Evolutionary conservation across 2,113 vertebrate species (phyloP).

Genomic region (Ahaetulla prasina): DNA sequence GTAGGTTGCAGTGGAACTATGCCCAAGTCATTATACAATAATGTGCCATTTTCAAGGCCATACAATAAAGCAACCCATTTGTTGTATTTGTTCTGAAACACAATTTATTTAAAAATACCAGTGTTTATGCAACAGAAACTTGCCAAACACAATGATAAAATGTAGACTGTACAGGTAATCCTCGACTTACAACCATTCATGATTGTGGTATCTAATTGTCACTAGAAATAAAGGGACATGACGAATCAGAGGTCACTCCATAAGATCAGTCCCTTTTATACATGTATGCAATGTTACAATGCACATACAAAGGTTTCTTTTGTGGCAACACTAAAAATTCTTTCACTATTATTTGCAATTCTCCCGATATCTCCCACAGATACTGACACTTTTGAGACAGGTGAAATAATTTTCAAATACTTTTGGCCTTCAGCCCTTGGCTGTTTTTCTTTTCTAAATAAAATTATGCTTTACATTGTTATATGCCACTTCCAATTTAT

Average conservation of each 20-base stretch:
- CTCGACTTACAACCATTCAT: not conserved
- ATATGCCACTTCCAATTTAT: not conserved
- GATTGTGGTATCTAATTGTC: not conserved
- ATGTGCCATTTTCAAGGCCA: not conserved
- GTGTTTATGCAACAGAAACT: not conserved
- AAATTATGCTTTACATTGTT: not conserved
- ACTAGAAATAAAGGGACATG: not conserved
- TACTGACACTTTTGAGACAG: not conserved
- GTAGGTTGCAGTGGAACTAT: not conserved
- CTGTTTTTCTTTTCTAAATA: not conserved
- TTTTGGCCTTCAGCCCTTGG: not conserved
- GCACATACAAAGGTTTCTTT: not conserved
- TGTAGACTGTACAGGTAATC: not conserved
- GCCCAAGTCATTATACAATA: not conserved
- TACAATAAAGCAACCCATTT: conserved; percentile 22
- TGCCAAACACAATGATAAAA: not conserved
- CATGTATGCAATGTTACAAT: not conserved
- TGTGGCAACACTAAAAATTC: not conserved
- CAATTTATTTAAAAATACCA: not conserved
- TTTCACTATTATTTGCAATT: not conserved
- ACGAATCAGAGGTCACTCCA: not conserved
- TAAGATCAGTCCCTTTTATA: not conserved
- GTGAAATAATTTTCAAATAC: not conserved
- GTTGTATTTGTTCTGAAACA: not conserved
- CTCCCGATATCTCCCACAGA: not conserved